phyloP scores from a whole-genome alignment of 30 jellyfish, hydroid and myxozoan species.

The Phacellophora camtschatica region DNA sequence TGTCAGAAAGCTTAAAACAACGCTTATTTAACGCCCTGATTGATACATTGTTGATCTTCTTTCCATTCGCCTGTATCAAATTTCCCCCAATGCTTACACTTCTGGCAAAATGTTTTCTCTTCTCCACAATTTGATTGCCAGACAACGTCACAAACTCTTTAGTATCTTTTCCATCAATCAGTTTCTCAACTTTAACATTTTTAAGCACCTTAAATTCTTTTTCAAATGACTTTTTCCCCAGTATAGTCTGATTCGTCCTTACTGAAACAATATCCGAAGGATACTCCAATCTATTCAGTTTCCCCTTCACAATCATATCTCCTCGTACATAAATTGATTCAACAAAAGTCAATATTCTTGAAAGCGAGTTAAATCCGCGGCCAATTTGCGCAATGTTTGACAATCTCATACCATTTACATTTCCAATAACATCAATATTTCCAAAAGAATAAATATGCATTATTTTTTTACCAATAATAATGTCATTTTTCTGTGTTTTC shows the following conservation, averaged over 20 bases:
- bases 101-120: background rate
- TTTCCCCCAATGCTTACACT: background rate
- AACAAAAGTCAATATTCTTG: conserved; percentile 26
- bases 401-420: no score
- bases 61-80: background rate
- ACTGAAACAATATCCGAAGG: conserved; percentile 41
- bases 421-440: no score
- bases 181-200: background rate
- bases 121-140: background rate
- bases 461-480: conserved; percentile 26
- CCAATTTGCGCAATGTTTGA: no score
- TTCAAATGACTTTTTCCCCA: conserved; percentile 20
- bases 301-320: conserved; percentile 5
- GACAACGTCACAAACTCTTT: background rate
- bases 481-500: conserved; percentile 13
- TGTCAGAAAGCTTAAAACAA: background rate
- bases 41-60: background rate
- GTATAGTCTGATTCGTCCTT: conserved; percentile 5
- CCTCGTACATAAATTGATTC: background rate
- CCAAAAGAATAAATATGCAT: no score
- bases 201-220: background rate
- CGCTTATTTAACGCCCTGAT: background rate
- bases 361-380: no score
- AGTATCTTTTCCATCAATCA: conserved; percentile 9
- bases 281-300: conserved; percentile 7